Evolutionary conservation across 1,140 invertebrate genomes (phyloP).

Genomic region (Cyrtorhinus lividipennis): DNA sequence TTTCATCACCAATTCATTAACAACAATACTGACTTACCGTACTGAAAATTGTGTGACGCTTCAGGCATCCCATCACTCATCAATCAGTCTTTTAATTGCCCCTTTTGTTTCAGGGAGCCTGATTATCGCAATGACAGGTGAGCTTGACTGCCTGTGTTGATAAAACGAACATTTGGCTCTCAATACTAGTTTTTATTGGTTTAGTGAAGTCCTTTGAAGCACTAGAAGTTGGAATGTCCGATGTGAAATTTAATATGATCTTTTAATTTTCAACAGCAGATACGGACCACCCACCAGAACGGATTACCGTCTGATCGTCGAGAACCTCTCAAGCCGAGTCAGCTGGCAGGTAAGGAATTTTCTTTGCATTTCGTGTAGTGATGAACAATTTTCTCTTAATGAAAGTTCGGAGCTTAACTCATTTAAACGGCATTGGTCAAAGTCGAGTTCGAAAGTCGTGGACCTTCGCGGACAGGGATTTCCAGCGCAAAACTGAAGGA

Average conservation of each 20-base stretch:
- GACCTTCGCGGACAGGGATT: not conserved
- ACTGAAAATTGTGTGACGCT: not conserved
- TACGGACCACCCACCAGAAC: slow-evolving; percentile 96
- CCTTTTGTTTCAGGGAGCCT: slow-evolving; percentile 25
- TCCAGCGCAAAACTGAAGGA: not conserved
- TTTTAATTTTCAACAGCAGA: slow-evolving; percentile 35
- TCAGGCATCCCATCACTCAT: not conserved
- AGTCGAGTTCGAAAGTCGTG: not conserved
- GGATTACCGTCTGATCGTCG: slow-evolving; percentile 89
- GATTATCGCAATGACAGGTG: slow-evolving; percentile 25
- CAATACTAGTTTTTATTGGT: not conserved
- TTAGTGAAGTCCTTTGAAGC: too few relatives aligned
- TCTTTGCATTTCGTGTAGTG: not conserved
- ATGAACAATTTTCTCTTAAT: not conserved
- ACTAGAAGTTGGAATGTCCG: not conserved
- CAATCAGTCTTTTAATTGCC: not conserved
- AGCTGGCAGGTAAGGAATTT: slow-evolving; percentile 88
- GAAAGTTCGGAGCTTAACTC: not conserved
- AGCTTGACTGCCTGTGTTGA: slow-evolving; percentile 26
- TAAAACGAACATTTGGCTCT: not conserved
- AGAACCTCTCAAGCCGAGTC: slow-evolving; percentile 93
- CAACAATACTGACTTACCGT: not conserved
- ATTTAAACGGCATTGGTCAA: not conserved
- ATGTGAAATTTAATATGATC: not conserved
- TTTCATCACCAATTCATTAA: not conserved